Base-by-base conservation (phyloP, 1,140 invertebrate genomes). In the Catajapyx aquilonaris region DNA sequence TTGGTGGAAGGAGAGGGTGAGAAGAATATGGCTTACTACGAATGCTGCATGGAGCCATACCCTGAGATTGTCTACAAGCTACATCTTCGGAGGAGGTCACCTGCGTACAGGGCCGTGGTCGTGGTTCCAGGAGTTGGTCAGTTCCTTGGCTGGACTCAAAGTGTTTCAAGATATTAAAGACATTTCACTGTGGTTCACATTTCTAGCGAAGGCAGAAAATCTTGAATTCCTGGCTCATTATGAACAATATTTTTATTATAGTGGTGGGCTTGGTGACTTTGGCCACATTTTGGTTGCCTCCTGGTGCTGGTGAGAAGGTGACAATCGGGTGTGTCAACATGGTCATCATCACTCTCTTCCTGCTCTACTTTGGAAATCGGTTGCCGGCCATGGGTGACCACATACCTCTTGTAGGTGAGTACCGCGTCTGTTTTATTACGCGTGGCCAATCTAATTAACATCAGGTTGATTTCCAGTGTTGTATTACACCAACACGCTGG, bases 301-400 rank as follows among this genome's bases (percentile, higher is more conserved):
- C 72, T 0, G 61, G 69, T 41, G 62, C 70, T 45, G 65, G 64
- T 13, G 71, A 72, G 45, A 75, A 74, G 52, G 62, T 75, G 16
- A 54, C 65, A 18, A 45, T 74, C n/a, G 68, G 66, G 40, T 65
- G 63, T 15, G 59, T 62, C 32, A 68, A 65, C 3, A 59, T 63
- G 10, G 45, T 73, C 0, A 56, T 73, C 21, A 63, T 69, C 23
- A 61, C 59, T 7, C 54, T 71, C 13, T 72, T 68, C 47, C 53
- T 77, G 32, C 57, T 69, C 44, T 74, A 71, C 52, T 71, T 76
- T 44, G 62, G 65, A 10, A 58, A 65, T 5, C 62, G 65, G 49
- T 45, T 76, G 25, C 71, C 72, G 2, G 52, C 66, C 1, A 58
- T 69, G 44, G 63, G 66, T n/a, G 53, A 59, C 3, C 64, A 66